Evolutionary conservation across 2,888 invertebrate genomes (phyloP).

Genomic region (Drosophila vallismaia): DNA sequence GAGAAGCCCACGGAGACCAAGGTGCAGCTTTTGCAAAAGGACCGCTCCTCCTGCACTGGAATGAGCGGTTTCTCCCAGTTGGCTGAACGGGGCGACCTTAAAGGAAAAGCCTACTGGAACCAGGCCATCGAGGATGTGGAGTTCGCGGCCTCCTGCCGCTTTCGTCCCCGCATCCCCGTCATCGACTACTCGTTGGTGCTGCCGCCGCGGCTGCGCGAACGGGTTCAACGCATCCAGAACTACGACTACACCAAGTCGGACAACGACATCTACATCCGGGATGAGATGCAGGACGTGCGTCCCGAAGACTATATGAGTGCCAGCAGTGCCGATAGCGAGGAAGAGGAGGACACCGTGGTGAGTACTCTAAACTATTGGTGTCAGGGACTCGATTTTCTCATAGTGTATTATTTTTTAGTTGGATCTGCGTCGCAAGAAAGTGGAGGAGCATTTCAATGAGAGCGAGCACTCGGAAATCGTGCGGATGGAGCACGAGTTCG

Average conservation of each 20-base stretch:
- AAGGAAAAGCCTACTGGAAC: constrained; percentile 75
- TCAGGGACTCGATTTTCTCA: not conserved
- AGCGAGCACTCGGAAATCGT: constrained; percentile 80
- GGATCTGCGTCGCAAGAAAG: constrained; percentile 34
- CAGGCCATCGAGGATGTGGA: constrained; percentile 78
- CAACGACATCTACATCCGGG: constrained; percentile 69
- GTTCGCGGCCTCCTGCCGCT: constrained; percentile 51
- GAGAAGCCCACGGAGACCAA: constrained; percentile 18
- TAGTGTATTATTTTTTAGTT: not conserved
- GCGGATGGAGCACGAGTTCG: constrained; percentile 75
- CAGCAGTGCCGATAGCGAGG: constrained; percentile 51
- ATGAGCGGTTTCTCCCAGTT: constrained; percentile 53
- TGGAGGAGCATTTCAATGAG: constrained; percentile 72
- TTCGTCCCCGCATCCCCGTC: constrained; percentile 57
- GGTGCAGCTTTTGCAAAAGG: constrained; percentile 18
- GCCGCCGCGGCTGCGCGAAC: constrained; percentile 72
- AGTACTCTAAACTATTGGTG: not conserved
- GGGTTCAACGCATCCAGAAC: constrained; percentile 78
- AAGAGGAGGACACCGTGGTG: constrained; percentile 48
- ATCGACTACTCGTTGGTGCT: constrained; percentile 79
- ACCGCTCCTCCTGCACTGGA: constrained; percentile 38
- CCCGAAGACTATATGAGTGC: constrained; percentile 51
- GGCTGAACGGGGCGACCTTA: constrained; percentile 36
- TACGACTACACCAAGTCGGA: constrained; percentile 78
- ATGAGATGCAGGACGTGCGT: constrained; percentile 57